Evolutionary conservation across 2,797 vertebrate genomes (phyloP).

Genomic region (Avahi laniger): DNA sequence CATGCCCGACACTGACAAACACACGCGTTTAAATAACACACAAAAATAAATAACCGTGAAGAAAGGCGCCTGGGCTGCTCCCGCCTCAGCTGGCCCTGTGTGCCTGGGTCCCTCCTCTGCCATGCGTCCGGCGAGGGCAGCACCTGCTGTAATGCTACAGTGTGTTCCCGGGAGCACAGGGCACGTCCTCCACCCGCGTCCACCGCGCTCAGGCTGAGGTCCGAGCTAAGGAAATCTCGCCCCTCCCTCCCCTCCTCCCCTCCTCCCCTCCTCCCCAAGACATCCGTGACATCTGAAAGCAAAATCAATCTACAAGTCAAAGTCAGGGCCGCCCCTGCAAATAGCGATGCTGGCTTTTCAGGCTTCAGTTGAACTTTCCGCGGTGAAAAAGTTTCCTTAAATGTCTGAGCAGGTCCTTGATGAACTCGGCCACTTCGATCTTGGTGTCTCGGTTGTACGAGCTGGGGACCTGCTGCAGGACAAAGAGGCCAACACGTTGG

Average conservation of each 20-base stretch:
- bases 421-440: constrained; percentile 56
- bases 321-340: neutral
- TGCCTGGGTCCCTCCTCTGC: neutral
- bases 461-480: neutral
- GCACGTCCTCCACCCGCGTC: neutral
- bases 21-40: constrained; percentile 84
- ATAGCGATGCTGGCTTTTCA: accelerated
- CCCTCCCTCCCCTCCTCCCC: neutral
- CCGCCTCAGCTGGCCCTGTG: neutral
- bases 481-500: neutral
- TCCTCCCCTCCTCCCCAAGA: neutral
- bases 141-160: neutral
- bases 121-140: neutral
- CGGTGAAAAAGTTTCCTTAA: neutral
- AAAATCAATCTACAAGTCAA: neutral
- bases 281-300: neutral
- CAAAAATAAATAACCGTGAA: constrained; percentile 82
- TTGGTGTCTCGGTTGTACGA: constrained; percentile 55
- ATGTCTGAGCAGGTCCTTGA: neutral
- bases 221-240: neutral
- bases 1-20: constrained; percentile 38
- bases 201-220: neutral
- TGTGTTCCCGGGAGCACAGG: neutral
- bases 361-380: accelerated
- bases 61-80: neutral